Evolutionary conservation across 2,113 vertebrate genomes (phyloP), one percentile per base, ranked within the genome.

Genomic region (Nyctibius bracteatus): DNA sequence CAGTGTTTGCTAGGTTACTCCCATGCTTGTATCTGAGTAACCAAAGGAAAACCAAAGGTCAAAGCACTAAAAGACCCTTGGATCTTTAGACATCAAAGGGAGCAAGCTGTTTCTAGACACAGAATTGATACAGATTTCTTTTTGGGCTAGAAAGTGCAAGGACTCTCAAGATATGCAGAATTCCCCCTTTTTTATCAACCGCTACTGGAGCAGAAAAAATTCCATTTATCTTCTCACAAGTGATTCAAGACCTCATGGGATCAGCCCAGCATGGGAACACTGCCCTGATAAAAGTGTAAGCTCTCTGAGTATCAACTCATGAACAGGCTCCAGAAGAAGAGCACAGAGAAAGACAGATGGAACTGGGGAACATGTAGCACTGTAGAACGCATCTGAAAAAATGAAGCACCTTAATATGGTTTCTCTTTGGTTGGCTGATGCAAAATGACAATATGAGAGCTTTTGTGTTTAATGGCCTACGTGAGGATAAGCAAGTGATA

Each of bases 281-380:
- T 35, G 12, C 16, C 49, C 58, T 54, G 13, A n/a, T 61, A 65
- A 79, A 63, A 63, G 10, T 22, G 3, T 18, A 77, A 66, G 12
- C 57, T 85, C 28, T 62, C 17, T 31, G 8, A 65, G 17, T 59
- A 49, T 2, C 15, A 37, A 2, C 5, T 71, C 11, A 31, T 22
- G n/a, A 75, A 31, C 9, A 63, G 35, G 11, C 0, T 82, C 5
- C 10, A 77, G 54, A 57, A 82, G 79, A 77, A 73, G 9, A 70
- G 3, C 11, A n/a, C 10, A 49, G 22, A 65, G 30, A 12, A 61
- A 61, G 31, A 28, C 19, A 73, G 7, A 14, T 23, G 25, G 46
- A 67, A 27, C 6, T 14, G 33, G 7, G 21, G 4, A 65, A 67
- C 12, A 44, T 0, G 0, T 8, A 83, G 4, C 7, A 13, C 46